Conservation (phyloP, 2,797 vertebrate genomes). For the Malacoctenus gilli region DNA sequence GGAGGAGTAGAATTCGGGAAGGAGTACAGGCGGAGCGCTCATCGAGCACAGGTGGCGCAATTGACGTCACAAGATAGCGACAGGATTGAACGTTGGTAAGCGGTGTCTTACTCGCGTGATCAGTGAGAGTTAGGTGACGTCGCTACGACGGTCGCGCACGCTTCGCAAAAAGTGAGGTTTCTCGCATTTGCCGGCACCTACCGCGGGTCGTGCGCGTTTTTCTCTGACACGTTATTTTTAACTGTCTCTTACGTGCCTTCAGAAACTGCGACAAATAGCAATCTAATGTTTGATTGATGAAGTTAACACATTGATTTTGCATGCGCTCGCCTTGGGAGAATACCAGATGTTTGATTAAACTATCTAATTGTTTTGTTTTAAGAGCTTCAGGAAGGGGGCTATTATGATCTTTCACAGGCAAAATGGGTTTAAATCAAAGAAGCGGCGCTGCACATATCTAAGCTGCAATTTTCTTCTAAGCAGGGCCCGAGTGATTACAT, state of each 20-base stretch:
- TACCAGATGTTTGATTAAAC: conserved; percentile 48
- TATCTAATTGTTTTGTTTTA: conserved; percentile 40
- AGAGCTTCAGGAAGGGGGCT: conserved; percentile 20
- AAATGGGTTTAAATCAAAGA: conserved; percentile 30
- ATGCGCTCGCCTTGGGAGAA: conserved; percentile 19
- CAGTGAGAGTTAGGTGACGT: no score
- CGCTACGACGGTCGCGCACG: no score
- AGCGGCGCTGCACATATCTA: conserved; percentile 29
- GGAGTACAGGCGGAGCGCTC: no score
- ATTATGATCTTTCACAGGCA: conserved; percentile 23
- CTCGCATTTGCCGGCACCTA: no score
- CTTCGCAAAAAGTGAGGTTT: no score
- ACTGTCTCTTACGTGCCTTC: conserved; percentile 7
- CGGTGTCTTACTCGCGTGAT: no score
- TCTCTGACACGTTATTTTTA: conserved; percentile 1
- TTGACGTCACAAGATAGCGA: no score
- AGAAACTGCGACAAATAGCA: conserved; percentile 23
- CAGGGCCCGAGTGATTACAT: conserved; percentile 71
- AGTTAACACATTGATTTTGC: conserved; percentile 27
- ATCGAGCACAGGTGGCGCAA: no score
- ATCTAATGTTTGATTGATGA: conserved; percentile 34
- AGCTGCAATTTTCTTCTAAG: conserved; percentile 65
- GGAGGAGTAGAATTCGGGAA: no score
- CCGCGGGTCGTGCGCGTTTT: no score
- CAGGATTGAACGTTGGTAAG: no score